phyloP scores from a whole-genome alignment of 2,797 vertebrate species.

The Euphonia xanthogaster region DNA sequence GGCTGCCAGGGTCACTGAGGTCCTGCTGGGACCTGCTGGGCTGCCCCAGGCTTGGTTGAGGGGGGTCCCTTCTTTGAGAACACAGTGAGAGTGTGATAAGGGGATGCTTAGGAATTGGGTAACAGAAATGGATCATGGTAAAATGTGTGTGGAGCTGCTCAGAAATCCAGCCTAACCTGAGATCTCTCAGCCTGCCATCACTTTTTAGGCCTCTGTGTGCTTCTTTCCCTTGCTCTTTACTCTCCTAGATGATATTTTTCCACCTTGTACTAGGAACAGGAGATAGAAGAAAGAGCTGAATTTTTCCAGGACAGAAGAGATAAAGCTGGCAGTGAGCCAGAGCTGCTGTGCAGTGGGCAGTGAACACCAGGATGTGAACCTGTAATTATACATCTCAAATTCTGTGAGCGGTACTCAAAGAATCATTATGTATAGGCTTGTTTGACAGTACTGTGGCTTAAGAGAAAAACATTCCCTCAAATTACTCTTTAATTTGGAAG shows the following conservation, averaged over 20 bases:
- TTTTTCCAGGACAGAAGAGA: neutral
- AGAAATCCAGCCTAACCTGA: neutral
- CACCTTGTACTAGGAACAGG: neutral
- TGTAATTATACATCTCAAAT: conserved; percentile 24
- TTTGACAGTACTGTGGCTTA: conserved; percentile 35
- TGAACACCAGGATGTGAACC: neutral
- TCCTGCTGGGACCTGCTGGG: neutral
- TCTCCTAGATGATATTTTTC: neutral
- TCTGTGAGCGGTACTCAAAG: conserved; percentile 10
- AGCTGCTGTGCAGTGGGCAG: neutral
- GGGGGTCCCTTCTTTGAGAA: neutral
- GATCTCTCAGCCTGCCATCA: neutral
- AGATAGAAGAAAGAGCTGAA: neutral
- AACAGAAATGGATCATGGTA: neutral
- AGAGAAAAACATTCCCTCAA: conserved; percentile 45
- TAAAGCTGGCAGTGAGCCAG: conserved; percentile 7
- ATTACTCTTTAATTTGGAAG: conserved; percentile 56
- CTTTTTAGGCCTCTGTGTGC: neutral
- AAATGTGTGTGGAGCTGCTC: neutral
- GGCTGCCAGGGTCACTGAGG: neutral
- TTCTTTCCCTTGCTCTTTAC: neutral
- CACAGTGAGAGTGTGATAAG: neutral
- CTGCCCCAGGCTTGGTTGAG: neutral
- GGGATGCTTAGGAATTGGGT: neutral
- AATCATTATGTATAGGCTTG: neutral